Percentiles rank a stretch among this genome's conserved stretches.
phyloP scores from a whole-genome alignment of 2,888 invertebrate species.

The Dusona sp. region DNA sequence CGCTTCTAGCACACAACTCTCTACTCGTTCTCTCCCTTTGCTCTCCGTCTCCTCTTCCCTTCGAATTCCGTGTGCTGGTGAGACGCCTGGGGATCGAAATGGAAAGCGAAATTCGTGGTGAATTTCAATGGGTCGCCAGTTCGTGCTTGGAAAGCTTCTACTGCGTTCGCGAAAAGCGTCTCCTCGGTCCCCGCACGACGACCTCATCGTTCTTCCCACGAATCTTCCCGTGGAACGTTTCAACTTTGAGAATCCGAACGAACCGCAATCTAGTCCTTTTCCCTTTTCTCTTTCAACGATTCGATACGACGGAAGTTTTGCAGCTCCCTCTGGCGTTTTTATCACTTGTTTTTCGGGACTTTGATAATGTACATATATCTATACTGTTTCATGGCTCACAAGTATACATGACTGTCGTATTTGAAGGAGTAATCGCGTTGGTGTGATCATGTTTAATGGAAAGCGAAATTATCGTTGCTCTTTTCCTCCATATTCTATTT shows the following conservation, averaged over 20 bases:
- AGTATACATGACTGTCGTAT: background rate
- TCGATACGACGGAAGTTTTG: conserved; percentile 54
- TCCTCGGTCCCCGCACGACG: conserved; percentile 23
- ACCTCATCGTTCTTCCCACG: conserved; percentile 37
- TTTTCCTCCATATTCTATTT: background rate
- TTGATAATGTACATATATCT: background rate
- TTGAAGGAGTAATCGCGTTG: background rate
- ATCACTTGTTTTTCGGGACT: background rate
- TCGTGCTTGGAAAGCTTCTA: conserved; percentile 82
- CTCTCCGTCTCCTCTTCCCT: conserved; percentile 11
- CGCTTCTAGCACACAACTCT: conserved; percentile 20
- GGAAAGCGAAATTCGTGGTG: conserved; percentile 83
- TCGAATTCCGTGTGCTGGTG: conserved; percentile 40
- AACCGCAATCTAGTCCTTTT: conserved; percentile 30
- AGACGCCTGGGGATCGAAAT: conserved; percentile 80
- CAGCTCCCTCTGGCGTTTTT: background rate
- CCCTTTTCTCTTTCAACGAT: conserved; percentile 34
- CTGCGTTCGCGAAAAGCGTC: conserved; percentile 66
- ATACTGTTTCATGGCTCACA: background rate
- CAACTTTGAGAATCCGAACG: conserved; percentile 43
- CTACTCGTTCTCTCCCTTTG: conserved; percentile 10
- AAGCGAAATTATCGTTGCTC: background rate
- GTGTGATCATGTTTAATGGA: background rate
- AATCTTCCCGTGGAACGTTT: conserved; percentile 56
- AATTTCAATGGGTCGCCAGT: conserved; percentile 82